phyloP scores from a whole-genome alignment of 1,140 invertebrate genomes.

The Nymphalis io region DNA sequence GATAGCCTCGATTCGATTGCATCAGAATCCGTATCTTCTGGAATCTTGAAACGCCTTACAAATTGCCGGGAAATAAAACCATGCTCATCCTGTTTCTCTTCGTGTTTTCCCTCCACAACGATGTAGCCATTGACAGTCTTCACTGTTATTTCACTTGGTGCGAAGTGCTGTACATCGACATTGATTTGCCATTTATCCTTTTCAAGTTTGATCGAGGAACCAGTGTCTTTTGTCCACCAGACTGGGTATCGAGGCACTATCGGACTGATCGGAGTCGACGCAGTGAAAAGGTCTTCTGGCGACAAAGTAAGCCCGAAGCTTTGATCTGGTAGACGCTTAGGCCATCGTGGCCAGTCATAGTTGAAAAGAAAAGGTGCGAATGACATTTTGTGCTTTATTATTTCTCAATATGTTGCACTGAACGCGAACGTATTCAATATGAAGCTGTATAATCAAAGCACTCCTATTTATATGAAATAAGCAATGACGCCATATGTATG shows the following conservation, averaged over 20 bases:
- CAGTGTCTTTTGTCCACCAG: slow-evolving; percentile 57
- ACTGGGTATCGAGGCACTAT: slow-evolving; percentile 49
- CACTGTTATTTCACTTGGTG: slow-evolving; percentile 91
- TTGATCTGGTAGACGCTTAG: slow-evolving; percentile 61
- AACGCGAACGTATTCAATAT: slow-evolving; percentile 43
- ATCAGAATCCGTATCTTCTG: slow-evolving; percentile 85
- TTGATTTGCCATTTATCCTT: slow-evolving; percentile 84
- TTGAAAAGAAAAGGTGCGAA: slow-evolving; percentile 64
- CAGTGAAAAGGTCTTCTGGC: slow-evolving; percentile 58
- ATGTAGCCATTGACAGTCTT: slow-evolving; percentile 87
- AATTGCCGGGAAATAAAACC: slow-evolving; percentile 89
- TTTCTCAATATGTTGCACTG: slow-evolving; percentile 18
- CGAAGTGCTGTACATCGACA: slow-evolving; percentile 92
- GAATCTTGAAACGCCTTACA: slow-evolving; percentile 85
- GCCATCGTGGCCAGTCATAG: slow-evolving; percentile 59
- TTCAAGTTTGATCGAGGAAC: slow-evolving; percentile 64
- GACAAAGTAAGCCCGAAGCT: slow-evolving; percentile 66
- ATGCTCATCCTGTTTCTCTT: slow-evolving; percentile 88
- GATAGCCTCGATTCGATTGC: slow-evolving; percentile 86
- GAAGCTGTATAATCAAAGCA: slow-evolving; percentile 28
- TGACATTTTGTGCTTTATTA: slow-evolving; percentile 48
- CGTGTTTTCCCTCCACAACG: slow-evolving; percentile 87
- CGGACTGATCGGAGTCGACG: slow-evolving; percentile 58
- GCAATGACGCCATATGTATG: slow-evolving; percentile 34
- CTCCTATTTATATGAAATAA: slow-evolving; percentile 55